Evolutionary conservation across 2,888 invertebrate genomes (phyloP).

Genomic region (Chymomyza caudatula): DNA sequence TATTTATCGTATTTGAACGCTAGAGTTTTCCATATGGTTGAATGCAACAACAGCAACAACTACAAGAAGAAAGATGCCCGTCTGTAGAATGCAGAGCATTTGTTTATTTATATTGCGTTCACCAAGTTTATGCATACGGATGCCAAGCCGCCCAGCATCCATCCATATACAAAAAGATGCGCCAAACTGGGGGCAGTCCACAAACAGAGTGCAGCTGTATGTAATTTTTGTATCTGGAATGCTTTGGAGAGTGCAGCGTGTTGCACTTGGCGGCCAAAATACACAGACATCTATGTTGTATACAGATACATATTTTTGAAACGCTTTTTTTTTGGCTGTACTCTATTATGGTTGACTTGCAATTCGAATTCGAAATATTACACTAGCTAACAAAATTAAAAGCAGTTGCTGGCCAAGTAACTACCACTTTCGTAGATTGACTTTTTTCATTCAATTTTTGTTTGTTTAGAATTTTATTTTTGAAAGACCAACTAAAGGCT

Average conservation of each 20-base stretch:
- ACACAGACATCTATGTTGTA: background rate
- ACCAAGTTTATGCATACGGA: constrained; percentile 58
- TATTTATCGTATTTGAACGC: background rate
- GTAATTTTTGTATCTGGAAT: constrained; percentile 29
- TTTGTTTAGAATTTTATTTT: no score
- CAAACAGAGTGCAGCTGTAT: constrained; percentile 19
- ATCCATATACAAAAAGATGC: background rate
- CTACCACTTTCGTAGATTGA: no score
- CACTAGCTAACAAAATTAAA: no score
- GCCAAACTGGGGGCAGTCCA: background rate
- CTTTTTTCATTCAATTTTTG: no score
- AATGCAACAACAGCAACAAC: background rate
- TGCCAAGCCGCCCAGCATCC: constrained; percentile 9
- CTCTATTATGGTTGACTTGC: no score
- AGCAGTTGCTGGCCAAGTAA: no score
- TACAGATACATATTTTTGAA: background rate
- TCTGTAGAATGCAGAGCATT: constrained; percentile 51
- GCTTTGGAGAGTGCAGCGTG: constrained; percentile 24
- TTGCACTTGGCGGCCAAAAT: no score
- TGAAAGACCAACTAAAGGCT: no score
- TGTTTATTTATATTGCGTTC: constrained; percentile 68
- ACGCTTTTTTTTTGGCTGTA: background rate
- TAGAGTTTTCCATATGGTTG: background rate
- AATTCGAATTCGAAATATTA: background rate
- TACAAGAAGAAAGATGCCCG: background rate